phyloP scores from a whole-genome alignment of 2,797 vertebrate species.

The Mormyrus proboscirostris region DNA sequence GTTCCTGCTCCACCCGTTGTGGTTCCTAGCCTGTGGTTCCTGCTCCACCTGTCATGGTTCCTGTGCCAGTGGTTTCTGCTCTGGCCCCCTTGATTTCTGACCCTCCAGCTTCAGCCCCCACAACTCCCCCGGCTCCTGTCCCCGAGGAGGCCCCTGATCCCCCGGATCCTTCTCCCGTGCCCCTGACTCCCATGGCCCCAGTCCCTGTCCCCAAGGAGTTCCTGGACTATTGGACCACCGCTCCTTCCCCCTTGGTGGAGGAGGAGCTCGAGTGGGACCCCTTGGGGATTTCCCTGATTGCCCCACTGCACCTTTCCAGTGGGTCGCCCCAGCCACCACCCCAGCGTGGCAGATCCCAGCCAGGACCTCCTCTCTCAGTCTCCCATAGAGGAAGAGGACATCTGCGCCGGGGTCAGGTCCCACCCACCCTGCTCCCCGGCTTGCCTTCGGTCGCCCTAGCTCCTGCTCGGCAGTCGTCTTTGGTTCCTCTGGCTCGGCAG shows the following conservation, averaged over 20 bases:
- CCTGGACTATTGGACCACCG: background rate
- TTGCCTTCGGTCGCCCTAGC: background rate
- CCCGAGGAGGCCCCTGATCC: no score
- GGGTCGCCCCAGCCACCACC: no score
- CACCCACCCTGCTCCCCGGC: background rate
- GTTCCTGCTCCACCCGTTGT: no score
- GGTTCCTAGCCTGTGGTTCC: background rate
- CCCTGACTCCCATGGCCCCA: background rate
- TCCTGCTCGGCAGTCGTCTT: no score
- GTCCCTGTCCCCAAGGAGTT: background rate
- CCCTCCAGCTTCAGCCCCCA: background rate
- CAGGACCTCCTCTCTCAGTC: background rate
- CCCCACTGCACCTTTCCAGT: background rate
- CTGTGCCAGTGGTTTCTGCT: no score
- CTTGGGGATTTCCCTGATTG: background rate
- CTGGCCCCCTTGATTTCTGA: no score
- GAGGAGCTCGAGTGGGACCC: background rate
- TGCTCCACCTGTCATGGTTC: background rate
- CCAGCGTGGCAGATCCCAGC: background rate
- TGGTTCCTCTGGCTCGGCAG: background rate
- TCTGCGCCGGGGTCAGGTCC: background rate
- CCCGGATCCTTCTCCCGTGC: no score
- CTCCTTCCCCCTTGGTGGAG: background rate
- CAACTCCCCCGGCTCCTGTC: background rate
- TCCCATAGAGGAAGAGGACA: background rate